phyloP scores from a whole-genome alignment of 2,113 vertebrate species.

The Pelecanoides urinatrix region DNA sequence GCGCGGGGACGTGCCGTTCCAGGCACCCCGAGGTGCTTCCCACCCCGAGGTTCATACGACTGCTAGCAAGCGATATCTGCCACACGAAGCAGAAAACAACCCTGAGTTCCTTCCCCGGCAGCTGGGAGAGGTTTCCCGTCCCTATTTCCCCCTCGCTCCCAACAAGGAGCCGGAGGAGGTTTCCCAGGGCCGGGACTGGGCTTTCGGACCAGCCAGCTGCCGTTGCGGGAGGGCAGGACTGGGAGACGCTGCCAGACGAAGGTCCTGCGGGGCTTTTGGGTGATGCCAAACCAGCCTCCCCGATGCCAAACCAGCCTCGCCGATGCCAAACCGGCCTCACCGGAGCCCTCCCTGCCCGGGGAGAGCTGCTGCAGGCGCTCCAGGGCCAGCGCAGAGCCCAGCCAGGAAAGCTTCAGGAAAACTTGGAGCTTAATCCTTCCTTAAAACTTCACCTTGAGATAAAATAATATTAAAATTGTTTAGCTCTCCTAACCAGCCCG shows the following conservation, averaged over 20 bases:
- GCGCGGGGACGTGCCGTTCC: fast-evolving
- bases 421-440: too few relatives aligned
- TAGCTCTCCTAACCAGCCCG: background rate
- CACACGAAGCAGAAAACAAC: background rate
- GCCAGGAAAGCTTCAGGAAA: background rate
- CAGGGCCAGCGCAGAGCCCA: background rate
- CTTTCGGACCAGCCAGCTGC: background rate
- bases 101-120: background rate
- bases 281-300: background rate
- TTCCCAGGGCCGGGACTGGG: background rate
- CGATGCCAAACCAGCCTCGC: background rate
- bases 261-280: background rate
- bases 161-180: background rate
- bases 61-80: too few relatives aligned
- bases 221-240: background rate
- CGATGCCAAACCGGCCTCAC: background rate
- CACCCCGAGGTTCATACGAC: fast-evolving
- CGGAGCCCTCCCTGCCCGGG: background rate
- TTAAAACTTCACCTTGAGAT: background rate
- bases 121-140: background rate
- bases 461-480: background rate
- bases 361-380: background rate
- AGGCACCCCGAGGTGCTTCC: background rate
- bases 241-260: too few relatives aligned
- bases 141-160: background rate